These are phyloP conservation scores for Elgaria multicarinata DNA, from an alignment of 2,113 vertebrate species.

Conservation along the genomic window DNA sequence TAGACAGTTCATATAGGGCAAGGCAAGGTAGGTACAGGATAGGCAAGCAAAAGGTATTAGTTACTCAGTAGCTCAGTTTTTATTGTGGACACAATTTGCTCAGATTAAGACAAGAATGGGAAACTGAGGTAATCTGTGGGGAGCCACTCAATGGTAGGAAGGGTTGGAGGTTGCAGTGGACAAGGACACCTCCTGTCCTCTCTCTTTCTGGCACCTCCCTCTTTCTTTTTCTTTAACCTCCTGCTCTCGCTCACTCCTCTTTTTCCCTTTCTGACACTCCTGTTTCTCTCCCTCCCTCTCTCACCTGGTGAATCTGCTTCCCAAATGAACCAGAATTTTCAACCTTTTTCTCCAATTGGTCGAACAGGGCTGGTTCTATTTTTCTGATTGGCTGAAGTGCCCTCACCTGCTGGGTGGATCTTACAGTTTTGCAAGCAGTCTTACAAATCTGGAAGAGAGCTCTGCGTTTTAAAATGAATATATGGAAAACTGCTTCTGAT, in stretches of 20 bases:
- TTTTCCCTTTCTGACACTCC: background rate
- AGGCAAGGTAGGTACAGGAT: background rate
- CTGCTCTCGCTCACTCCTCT: background rate
- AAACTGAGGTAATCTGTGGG: no score
- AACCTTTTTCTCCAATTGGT: background rate
- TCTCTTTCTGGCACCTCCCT: background rate
- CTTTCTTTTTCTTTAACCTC: background rate
- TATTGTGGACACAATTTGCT: background rate
- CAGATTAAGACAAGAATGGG: background rate
- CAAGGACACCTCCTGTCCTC: background rate
- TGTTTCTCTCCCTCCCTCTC: background rate
- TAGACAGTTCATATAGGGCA: background rate
- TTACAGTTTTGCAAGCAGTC: background rate
- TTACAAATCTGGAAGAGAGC: background rate
- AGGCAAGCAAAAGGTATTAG: background rate
- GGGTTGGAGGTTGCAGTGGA: background rate
- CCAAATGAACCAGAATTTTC: background rate
- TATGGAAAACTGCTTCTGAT: background rate
- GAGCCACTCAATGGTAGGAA: background rate
- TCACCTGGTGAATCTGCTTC: background rate
- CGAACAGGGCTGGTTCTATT: background rate
- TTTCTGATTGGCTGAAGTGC: background rate
- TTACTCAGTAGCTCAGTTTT: background rate
- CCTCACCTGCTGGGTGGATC: background rate
- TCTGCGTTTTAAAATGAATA: background rate